A percentile compares a stretch with the other conserved stretches of the same genome.
phyloP scores from a whole-genome alignment of 2,113 vertebrate genomes.

The Desmodus rotundus region DNA sequence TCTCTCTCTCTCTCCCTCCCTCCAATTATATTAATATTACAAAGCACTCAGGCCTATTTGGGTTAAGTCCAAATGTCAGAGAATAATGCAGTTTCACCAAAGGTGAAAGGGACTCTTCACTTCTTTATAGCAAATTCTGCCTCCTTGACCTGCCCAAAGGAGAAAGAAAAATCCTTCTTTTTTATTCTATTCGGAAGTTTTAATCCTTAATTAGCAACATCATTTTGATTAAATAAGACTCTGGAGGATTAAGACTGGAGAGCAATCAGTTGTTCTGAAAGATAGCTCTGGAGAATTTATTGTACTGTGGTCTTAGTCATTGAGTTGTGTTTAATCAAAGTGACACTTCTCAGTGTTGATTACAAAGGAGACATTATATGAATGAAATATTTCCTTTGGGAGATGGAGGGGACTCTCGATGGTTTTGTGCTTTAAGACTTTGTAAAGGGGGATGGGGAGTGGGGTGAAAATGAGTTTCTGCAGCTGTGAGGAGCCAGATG shows the following conservation, averaged over 20 bases:
- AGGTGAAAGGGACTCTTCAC: slow-evolving; percentile 64
- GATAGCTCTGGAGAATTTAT: slow-evolving; percentile 83
- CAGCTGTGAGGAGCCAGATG: not conserved
- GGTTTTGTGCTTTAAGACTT: slow-evolving; percentile 54
- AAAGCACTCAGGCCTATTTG: slow-evolving; percentile 59
- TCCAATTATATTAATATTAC: slow-evolving; percentile 71
- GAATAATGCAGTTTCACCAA: slow-evolving; percentile 73
- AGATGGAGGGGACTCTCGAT: slow-evolving; percentile 54
- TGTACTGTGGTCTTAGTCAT: slow-evolving; percentile 80
- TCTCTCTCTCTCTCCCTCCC: not conserved
- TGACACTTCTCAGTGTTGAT: slow-evolving; percentile 85
- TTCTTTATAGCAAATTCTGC: slow-evolving; percentile 73
- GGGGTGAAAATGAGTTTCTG: slow-evolving; percentile 50
- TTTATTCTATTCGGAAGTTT: slow-evolving; percentile 77
- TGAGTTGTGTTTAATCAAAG: slow-evolving; percentile 86
- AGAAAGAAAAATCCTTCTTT: slow-evolving; percentile 66
- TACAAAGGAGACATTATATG: slow-evolving; percentile 80
- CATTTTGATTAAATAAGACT: slow-evolving; percentile 86
- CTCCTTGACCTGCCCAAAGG: slow-evolving; percentile 80
- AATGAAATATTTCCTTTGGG: slow-evolving; percentile 78
- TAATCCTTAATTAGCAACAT: slow-evolving; percentile 88
- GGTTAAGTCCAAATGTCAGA: slow-evolving; percentile 75
- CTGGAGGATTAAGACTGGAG: slow-evolving; percentile 80
- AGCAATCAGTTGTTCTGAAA: slow-evolving; percentile 82
- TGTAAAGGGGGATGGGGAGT: slow-evolving; percentile 28